Evolutionary conservation across 2,113 vertebrate species (phyloP).

Genomic region (Oreochromis tanganicae): DNA sequence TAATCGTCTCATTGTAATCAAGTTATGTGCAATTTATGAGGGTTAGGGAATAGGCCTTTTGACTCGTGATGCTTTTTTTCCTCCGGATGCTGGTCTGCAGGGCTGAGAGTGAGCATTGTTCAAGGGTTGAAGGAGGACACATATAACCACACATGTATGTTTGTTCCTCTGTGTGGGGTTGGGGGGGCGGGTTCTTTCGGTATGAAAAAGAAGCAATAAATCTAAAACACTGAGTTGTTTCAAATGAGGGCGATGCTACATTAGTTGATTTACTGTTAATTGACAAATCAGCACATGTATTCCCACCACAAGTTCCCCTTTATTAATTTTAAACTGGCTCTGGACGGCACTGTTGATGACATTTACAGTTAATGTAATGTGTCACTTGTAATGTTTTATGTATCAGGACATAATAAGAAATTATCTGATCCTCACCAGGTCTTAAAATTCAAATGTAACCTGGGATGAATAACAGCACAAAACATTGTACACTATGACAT

Average conservation of each 20-base stretch:
- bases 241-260: neutral
- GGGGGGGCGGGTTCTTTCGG: neutral
- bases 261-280: neutral
- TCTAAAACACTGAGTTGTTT: neutral
- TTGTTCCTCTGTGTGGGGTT: neutral
- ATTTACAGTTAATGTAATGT: neutral
- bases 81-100: conserved; percentile 41
- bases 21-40: conserved; percentile 65
- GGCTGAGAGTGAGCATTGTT: conserved; percentile 40
- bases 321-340: neutral
- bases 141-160: neutral
- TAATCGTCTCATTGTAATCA: conserved; percentile 72
- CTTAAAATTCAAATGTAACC: neutral
- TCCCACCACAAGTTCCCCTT: neutral
- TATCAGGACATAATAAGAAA: neutral
- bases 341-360: neutral
- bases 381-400: neutral
- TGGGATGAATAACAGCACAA: neutral
- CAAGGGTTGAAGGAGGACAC: neutral
- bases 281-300: neutral
- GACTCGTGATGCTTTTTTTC: conserved; percentile 41
- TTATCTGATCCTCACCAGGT: neutral
- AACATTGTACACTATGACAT: neutral
- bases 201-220: neutral
- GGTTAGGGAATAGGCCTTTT: conserved; percentile 54